Conservation (phyloP, 1,140 invertebrate species). For the Eumeta japonica region DNA sequence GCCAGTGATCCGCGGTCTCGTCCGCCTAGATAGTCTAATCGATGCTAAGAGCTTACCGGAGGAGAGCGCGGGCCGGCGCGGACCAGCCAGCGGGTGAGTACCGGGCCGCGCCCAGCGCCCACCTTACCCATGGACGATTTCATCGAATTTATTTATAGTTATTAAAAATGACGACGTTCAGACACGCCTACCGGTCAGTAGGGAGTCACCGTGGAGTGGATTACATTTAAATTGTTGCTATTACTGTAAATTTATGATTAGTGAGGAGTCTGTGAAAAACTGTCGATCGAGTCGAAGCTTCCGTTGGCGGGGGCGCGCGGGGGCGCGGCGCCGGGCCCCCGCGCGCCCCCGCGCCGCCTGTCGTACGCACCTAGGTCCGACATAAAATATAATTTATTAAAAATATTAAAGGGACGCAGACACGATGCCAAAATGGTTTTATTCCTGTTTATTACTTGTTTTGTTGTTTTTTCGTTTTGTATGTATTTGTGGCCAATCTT, state of each 20-base stretch:
- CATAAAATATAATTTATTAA: slow-evolving; percentile 44
- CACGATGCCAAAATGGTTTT: slow-evolving; percentile 56
- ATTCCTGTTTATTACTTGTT: slow-evolving; percentile 55
- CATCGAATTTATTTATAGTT: slow-evolving; percentile 57
- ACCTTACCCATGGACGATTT: slow-evolving; percentile 44
- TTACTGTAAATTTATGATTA: slow-evolving; percentile 48
- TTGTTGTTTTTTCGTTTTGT: slow-evolving; percentile 54
- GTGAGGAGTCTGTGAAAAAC: slow-evolving; percentile 39
- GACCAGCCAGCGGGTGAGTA: slow-evolving; percentile 9
- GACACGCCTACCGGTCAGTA: slow-evolving; percentile 31
- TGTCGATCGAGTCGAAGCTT: neutral
- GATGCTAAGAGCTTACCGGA: slow-evolving; percentile 29
- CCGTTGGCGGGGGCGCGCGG: neutral
- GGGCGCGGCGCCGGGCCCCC: slow-evolving; percentile 10
- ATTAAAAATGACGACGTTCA: slow-evolving; percentile 47
- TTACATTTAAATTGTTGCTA: slow-evolving; percentile 49
- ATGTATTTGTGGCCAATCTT: slow-evolving; percentile 53
- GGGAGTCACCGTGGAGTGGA: slow-evolving; percentile 44
- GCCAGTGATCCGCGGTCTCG: slow-evolving; percentile 20
- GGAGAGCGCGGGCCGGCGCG: slow-evolving; percentile 14
- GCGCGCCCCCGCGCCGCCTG: slow-evolving; percentile 10
- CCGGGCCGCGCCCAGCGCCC: slow-evolving; percentile 19
- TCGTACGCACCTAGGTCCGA: slow-evolving; percentile 19
- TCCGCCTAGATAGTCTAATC: slow-evolving; percentile 34
- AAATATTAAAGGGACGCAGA: slow-evolving; percentile 41